Evolutionary conservation across 2,888 invertebrate species (phyloP), one percentile per base, ranked within the genome.

Genomic region (Nezara viridula): DNA sequence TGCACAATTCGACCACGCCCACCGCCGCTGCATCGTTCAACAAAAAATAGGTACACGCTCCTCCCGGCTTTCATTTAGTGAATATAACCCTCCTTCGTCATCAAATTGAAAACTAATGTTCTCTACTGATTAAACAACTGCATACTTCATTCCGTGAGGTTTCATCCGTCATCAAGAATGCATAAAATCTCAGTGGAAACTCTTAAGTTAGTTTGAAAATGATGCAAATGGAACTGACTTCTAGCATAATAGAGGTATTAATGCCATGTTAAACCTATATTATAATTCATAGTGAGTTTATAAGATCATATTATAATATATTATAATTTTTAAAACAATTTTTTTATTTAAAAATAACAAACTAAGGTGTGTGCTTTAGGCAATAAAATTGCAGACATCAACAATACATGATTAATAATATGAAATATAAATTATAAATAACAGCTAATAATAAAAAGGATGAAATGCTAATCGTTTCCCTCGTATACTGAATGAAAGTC

Each of bases 1-100:
- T n/a, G 37, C 32, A 86, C 55, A 86, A 86, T 5, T 81, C 9
- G 81, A 24, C 86, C 86, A 50, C 86, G 86, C 86, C 86, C n/a
- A 81, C 44, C 3, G 4, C 44, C 24, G 1, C 81, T 47, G 44
- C 40, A 77, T 44, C 77, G 9, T 77, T 24, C 77, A 21, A 77
- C 40, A 44, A 44, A 37, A 40, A 77, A 77, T 40, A 40, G 77
- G 21, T 24, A 77, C 77, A 24, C 16, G 16, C 77, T 77, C n/a
- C 3, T 81, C 3, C 44, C n/a, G 44, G 81, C 44, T 12, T 47
- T 81, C 81, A 73, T 73, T 73, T 37, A 73, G 19, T 73, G 19
- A 37, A 32, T 73, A 81, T 44, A 24, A n/a, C 81, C n/a, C 81
- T n/a, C 37, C n/a, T 44, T 12, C 44, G 4, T n/a, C 40, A 81